Evolutionary conservation across 1,140 invertebrate genomes (phyloP), one percentile per base, ranked within the genome.

Genomic region (Drosophila guanche): DNA sequence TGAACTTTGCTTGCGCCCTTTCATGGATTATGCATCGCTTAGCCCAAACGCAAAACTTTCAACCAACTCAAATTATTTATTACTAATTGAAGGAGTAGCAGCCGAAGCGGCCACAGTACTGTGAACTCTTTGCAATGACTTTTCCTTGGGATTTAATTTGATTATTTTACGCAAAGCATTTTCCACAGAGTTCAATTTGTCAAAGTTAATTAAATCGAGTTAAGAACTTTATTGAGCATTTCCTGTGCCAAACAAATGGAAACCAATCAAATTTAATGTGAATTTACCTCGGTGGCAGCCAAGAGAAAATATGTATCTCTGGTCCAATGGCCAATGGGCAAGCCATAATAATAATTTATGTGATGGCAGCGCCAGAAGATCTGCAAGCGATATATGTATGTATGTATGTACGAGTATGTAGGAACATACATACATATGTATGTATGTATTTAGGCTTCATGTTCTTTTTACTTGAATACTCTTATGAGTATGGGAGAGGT

Each of bases 291-390:
- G 45, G 4, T 51, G 37, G 6, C 22, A 25, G 69, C 23, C 29
- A 43, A 48, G 22, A 55, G 46, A 53, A 66, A 57, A 53, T 46
- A 46, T 25, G 20, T 70, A 42, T 84, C 37, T 74, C 27, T 70
- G 54, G 10, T 8, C 42, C 20, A 54, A 54, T 37, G 54, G 70
- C 65, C 69, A 85, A 67, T 73, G 73, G 77, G 41, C 63, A 65
- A 67, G 79, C 50, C 59, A 76, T 76, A 73, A 77, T 76, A 77
- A 80, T 90, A 88, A 90, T 88, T 90, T 84, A 90, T 90, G 84
- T 71, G 74, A 62, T 79, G 80, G 58, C 58, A 60, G 54, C 60
- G 56, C 61, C 70, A 63, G 70, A 48, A 84, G 85, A 89, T 89
- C 77, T 85, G 68, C 81, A 79, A 86, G 69, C 81, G 73, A 86